Conservation (phyloP, 2,888 invertebrate species). For the Tipula confusa region DNA sequence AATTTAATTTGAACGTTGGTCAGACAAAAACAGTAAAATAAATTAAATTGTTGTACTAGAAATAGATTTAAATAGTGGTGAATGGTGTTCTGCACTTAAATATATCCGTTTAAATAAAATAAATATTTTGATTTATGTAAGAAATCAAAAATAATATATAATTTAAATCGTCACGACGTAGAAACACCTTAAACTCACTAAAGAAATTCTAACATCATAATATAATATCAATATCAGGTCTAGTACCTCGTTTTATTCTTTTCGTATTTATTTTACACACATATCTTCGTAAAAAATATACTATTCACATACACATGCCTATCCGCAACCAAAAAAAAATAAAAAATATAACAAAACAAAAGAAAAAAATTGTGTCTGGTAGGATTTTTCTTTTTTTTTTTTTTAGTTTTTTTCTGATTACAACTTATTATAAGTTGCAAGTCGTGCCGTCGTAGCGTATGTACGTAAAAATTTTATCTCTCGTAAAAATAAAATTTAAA, state of each 20-base stretch:
- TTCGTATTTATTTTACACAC: background rate
- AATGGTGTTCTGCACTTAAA: background rate
- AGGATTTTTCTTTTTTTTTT: background rate
- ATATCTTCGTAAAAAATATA: background rate
- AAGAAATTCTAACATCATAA: background rate
- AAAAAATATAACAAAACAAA: constrained; percentile 12
- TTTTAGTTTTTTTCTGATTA: constrained; percentile 4
- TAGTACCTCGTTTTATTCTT: background rate
- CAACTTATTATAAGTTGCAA: constrained; percentile 28
- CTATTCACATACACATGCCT: background rate
- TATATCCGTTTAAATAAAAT: too few species aligned
- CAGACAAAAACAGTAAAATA: background rate
- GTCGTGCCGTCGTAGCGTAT: constrained; percentile 30
- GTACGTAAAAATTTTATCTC: constrained; percentile 13
- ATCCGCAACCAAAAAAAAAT: constrained; percentile 4
- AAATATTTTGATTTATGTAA: background rate
- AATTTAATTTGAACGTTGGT: background rate
- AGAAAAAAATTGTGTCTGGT: constrained; percentile 28
- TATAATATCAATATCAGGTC: background rate
- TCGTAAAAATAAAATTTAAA: background rate
- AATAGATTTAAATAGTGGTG: too few species aligned
- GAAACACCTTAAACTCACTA: background rate
- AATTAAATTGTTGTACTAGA: background rate
- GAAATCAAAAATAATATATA: background rate
- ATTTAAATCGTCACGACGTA: background rate